phyloP scores from a whole-genome alignment of 2,797 vertebrate species.

The Alectoris magna region DNA sequence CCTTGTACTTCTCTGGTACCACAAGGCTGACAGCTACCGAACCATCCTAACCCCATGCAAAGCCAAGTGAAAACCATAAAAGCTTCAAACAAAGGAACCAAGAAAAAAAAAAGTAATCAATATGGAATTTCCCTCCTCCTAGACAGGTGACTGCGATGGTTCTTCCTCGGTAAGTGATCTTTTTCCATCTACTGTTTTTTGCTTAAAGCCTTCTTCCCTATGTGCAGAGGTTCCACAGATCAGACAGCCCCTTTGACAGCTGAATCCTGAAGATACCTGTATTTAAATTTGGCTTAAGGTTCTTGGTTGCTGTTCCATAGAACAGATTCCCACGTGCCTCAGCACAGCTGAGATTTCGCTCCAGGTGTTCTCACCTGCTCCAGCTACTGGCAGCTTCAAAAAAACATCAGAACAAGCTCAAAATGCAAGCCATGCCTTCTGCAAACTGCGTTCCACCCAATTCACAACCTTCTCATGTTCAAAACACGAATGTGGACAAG shows the following conservation, averaged over 20 bases:
- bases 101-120: neutral
- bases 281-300: neutral
- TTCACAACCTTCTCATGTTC: neutral
- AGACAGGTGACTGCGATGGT: neutral
- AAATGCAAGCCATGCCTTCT: neutral
- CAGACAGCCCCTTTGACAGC: neutral
- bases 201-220: neutral
- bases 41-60: neutral
- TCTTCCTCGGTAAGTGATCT: neutral
- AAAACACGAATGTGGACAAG: neutral
- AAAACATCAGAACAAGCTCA: neutral
- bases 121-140: neutral
- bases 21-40: neutral
- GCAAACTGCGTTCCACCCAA: conserved; percentile 11
- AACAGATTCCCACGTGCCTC: neutral
- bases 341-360: neutral
- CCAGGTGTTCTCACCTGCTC: neutral
- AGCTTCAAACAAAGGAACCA: fast-evolving
- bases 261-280: neutral
- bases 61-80: neutral
- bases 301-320: neutral
- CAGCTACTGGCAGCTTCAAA: neutral
- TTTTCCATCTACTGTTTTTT: neutral
- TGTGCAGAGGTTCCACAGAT: neutral
- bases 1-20: neutral